Evolutionary conservation across 1,140 invertebrate genomes (phyloP), one percentile per base, ranked within the genome.

Genomic region (Stratiolaelaps scimitus): DNA sequence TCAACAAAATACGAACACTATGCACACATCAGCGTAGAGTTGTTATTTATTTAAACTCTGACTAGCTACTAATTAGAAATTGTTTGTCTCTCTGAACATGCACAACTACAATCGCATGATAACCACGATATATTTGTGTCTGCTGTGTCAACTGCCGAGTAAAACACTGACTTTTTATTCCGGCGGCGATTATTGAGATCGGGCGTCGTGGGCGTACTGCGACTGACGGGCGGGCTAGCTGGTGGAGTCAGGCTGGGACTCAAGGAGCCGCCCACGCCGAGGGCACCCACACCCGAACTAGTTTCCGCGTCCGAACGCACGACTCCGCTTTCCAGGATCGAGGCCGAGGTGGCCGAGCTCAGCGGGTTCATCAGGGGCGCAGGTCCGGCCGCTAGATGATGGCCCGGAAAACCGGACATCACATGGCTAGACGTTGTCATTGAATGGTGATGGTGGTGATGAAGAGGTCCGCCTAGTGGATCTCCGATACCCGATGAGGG

Each of bases 401-500:
- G 34, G 34, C 34, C 34, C 4, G 34, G 34, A 40, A 40, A 40
- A 10, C 34, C 34, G 10, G 34, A 40, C 34, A 40, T 40, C 34
- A 40, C 34, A 40, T 40, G 34, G 34, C 34, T 40, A 40, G 34
- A 6, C 5, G 34, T 28, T 64, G 15, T 67, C 43, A 20, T 53
- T 66, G 34, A 26, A 19, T 4, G 2, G 17, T 53, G 0, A 29
- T 68, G 64, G 83, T 83, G 15, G 84, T 83, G 2, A 85, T 80
- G 19, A 26, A 56, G 28, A 15, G 17, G 56, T 64, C 81, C 70
- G 88, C 86, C 0, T 88, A 84, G 46, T 5, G 28, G 20, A 15
- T 26, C 43, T 10, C 29, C 56, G 10, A 67, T 43, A 13, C 64
- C 26, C 15, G 68, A 56, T 20, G 69, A 65, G 5, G 69, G 23